phyloP scores from a whole-genome alignment of 2,888 invertebrate species.

The Drosophila cognata region DNA sequence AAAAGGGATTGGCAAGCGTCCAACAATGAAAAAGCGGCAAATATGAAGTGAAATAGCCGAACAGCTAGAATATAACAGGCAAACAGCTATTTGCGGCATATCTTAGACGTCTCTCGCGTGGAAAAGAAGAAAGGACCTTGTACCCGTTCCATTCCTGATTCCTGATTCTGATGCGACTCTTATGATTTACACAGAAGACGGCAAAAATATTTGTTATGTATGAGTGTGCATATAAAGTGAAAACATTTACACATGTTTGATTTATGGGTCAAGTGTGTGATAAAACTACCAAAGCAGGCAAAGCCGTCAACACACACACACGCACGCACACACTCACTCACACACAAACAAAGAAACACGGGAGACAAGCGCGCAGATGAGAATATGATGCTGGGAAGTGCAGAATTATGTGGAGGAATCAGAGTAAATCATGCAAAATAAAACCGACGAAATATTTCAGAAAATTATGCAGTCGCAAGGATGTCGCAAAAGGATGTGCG shows the following conservation, averaged over 20 bases:
- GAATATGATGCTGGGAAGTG: constrained; percentile 14
- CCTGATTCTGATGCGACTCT: constrained; percentile 34
- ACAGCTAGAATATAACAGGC: constrained; percentile 42
- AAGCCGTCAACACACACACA: constrained; percentile 27
- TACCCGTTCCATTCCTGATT: constrained; percentile 24
- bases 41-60: constrained; percentile 25
- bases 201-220: constrained; percentile 74
- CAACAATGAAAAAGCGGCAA: constrained; percentile 14
- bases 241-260: constrained; percentile 79
- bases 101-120: constrained; percentile 73
- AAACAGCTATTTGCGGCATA: constrained; percentile 75
- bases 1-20: constrained; percentile 61
- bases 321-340: constrained; percentile 1
- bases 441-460: constrained; percentile 61
- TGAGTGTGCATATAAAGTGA: constrained; percentile 79
- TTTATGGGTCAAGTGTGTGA: constrained; percentile 80
- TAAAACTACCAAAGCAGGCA: constrained; percentile 74
- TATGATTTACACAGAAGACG: constrained; percentile 58
- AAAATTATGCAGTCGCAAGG: constrained; percentile 69
- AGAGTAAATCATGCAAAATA: constrained; percentile 77
- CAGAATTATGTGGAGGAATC: constrained; percentile 45
- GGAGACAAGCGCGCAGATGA: constrained; percentile 37
- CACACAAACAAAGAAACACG: constrained; percentile 13
- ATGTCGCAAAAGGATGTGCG: constrained; percentile 60
- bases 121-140: constrained; percentile 35